Conservation (phyloP, 2,113 vertebrate species). For the Cynopterus brachyotis region DNA sequence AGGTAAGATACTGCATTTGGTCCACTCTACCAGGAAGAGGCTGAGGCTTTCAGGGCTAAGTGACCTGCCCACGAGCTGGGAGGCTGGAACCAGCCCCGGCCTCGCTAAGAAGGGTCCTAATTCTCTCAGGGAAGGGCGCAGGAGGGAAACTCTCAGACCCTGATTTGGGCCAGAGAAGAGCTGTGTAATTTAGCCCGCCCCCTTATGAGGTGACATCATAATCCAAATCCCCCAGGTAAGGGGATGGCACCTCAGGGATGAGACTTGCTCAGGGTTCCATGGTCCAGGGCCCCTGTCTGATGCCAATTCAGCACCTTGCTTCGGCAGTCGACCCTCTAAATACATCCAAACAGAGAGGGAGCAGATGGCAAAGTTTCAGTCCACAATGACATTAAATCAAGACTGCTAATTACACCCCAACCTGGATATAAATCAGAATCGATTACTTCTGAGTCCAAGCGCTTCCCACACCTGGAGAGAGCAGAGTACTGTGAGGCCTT, state of each 20-base stretch:
- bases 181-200: rapidly evolving
- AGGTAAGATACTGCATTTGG: background rate
- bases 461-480: background rate
- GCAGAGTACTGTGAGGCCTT: background rate
- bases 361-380: background rate
- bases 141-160: background rate
- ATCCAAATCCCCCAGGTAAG: background rate
- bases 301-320: too few species aligned
- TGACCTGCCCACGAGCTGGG: background rate
- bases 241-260: rapidly evolving
- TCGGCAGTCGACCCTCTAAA: background rate
- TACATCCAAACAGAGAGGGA: background rate
- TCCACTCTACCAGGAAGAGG: background rate
- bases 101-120: background rate
- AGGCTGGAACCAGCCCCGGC: background rate
- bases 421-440: background rate
- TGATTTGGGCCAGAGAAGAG: background rate
- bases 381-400: conserved; percentile 40
- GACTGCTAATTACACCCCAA: conserved; percentile 22
- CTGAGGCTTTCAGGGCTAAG: background rate
- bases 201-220: background rate
- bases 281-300: background rate
- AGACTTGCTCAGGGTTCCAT: background rate
- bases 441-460: background rate
- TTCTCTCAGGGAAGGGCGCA: background rate